Evolutionary conservation across 1,140 invertebrate genomes (phyloP), one percentile per base, ranked within the genome.

Genomic region (Cylas formicarius): DNA sequence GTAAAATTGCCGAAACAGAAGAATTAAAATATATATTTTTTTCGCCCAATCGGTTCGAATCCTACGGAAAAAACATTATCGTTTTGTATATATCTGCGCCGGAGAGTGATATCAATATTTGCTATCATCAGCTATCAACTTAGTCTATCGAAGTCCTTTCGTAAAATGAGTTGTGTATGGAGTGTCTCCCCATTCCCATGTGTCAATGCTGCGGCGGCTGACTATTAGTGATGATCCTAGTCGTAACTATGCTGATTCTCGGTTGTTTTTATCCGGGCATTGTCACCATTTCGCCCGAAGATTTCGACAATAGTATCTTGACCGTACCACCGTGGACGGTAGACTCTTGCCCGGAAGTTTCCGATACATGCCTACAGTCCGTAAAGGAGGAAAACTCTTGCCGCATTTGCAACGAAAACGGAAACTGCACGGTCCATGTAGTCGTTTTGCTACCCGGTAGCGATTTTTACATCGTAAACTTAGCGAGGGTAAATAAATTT

Each of bases 391-490:
- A 31, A n/a, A 48, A 41, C n/a, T 16, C 39, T n/a, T 48, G 45
- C 14, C 11, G 31, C 9, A 37, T 45, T 8, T 54, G 54, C 17
- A 32, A 31, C n/a, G 39, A 39, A 13, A 31, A 28, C 5, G 31
- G 23, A 1, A 44, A 42, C 21, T 59, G 55, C 36, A 53, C 41
- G 2, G 41, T 59, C 24, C 46, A 55, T 17, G 43, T 63, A n/a
- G 59, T 44, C 14, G 24, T 63, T 22, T 47, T 61, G 18, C 39
- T 63, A 42, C 59, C 61, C 6, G 23, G 50, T n/a, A 39, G 34
- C 17, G 20, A 41, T 1, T 41, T 22, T 27, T 61, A 59, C 32
- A 55, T 63, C 22, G 55, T 60, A 22, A 61, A 60, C 39, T 40
- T 57, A 14, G 42, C 58, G 4, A 48, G 54, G 56, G 58, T 62